Percentiles rank a stretch among this genome's conserved stretches.
Conservation (phyloP, 2,113 vertebrate genomes). For the Grammomys dolichurus region DNA sequence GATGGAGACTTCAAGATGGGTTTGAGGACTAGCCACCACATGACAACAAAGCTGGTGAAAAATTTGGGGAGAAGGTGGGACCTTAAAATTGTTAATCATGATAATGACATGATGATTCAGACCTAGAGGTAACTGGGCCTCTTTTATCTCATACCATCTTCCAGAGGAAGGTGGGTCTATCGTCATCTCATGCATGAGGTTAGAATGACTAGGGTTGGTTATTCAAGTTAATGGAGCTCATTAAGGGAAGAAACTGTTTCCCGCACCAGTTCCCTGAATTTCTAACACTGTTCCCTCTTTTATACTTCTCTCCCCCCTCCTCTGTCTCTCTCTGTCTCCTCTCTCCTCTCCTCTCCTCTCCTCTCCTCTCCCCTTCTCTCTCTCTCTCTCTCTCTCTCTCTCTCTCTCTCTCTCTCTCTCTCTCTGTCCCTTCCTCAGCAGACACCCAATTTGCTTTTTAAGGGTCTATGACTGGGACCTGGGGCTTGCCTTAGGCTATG, state of each 20-base stretch:
- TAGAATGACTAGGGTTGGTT: neutral
- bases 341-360: too few relatives aligned
- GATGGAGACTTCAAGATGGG: neutral
- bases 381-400: too few relatives aligned
- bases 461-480: neutral
- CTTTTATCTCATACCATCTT: neutral
- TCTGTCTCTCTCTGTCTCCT: neutral
- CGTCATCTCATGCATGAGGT: neutral
- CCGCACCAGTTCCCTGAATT: neutral
- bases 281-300: neutral
- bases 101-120: neutral
- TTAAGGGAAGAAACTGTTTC: neutral
- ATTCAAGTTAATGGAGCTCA: conserved; percentile 17
- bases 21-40: neutral
- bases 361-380: neutral
- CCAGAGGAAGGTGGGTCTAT: neutral
- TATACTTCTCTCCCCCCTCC: neutral
- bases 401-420: too few relatives aligned
- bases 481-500: neutral
- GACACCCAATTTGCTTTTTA: neutral
- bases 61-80: neutral
- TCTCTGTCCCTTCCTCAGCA: neutral
- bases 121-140: neutral
- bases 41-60: neutral
- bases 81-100: neutral